A percentile compares a stretch with the other conserved stretches of the same genome.
Evolutionary conservation across 2,888 invertebrate species (phyloP).

Genomic region (Tridacna crocea): DNA sequence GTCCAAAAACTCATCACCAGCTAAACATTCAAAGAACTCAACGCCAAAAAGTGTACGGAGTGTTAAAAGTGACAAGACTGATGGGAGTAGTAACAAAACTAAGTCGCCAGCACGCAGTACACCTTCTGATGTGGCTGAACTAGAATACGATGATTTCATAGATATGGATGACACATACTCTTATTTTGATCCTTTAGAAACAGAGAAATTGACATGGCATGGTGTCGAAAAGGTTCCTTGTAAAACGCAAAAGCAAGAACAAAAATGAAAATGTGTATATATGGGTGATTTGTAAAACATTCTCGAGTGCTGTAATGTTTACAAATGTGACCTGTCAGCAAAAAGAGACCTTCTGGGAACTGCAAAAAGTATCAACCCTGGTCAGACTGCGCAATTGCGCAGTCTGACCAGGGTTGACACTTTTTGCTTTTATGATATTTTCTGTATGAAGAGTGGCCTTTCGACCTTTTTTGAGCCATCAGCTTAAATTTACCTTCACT

Average conservation of each 20-base stretch:
- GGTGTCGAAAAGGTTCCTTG: slow-evolving; percentile 75
- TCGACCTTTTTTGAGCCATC: too few species aligned
- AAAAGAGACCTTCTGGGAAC: too few species aligned
- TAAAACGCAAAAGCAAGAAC: slow-evolving; percentile 36
- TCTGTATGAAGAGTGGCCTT: too few species aligned
- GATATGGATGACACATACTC: slow-evolving; percentile 79
- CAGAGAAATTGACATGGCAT: slow-evolving; percentile 75
- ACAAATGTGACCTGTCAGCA: too few species aligned
- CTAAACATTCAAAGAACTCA: slow-evolving; percentile 64
- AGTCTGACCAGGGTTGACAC: too few species aligned
- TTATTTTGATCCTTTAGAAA: slow-evolving; percentile 78
- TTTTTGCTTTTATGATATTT: too few species aligned
- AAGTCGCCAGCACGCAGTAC: slow-evolving; percentile 78
- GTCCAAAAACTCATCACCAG: slow-evolving; percentile 45
- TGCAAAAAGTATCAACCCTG: too few species aligned
- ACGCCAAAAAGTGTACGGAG: slow-evolving; percentile 71
- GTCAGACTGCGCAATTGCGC: too few species aligned
- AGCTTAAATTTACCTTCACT: too few species aligned
- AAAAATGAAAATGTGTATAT: slow-evolving; percentile 1
- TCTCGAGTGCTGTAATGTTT: too few species aligned
- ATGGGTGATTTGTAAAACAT: background rate
- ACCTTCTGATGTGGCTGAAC: slow-evolving; percentile 74
- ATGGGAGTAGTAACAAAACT: slow-evolving; percentile 68
- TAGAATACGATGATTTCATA: slow-evolving; percentile 80
- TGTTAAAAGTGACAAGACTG: slow-evolving; percentile 60